phyloP scores from a whole-genome alignment of 2,113 vertebrate species.

The Cettia cetti region DNA sequence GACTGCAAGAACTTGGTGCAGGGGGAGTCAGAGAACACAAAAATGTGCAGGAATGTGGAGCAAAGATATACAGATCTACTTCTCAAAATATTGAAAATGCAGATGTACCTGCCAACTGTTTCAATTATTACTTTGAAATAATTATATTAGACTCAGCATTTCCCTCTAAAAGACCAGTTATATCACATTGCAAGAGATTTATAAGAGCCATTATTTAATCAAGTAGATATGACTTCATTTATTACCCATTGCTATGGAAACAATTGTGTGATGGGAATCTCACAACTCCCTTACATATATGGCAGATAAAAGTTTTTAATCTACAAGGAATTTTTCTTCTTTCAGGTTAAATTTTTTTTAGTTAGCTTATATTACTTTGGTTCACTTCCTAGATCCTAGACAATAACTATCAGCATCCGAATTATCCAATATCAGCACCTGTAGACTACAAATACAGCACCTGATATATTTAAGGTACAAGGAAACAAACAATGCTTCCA shows the following conservation, averaged over 20 bases:
- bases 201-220: background rate
- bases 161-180: background rate
- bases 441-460: background rate
- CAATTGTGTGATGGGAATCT: background rate
- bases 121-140: background rate
- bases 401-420: background rate
- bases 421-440: background rate
- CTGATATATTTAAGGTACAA: background rate
- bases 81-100: background rate
- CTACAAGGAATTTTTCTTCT: background rate
- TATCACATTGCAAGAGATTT: background rate
- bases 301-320: background rate
- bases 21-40: background rate
- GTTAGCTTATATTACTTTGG: background rate
- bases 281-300: background rate
- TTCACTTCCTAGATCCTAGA: background rate
- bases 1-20: background rate
- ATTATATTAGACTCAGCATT: background rate
- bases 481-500: background rate
- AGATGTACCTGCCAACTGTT: background rate
- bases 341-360: background rate
- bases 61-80: background rate
- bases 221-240: background rate
- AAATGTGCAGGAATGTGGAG: background rate
- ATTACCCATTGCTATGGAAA: background rate